These are phyloP conservation scores for Sinocyclocheilus anshuiensis DNA, from an alignment of 2,113 vertebrate species.

Conservation along the genomic window DNA sequence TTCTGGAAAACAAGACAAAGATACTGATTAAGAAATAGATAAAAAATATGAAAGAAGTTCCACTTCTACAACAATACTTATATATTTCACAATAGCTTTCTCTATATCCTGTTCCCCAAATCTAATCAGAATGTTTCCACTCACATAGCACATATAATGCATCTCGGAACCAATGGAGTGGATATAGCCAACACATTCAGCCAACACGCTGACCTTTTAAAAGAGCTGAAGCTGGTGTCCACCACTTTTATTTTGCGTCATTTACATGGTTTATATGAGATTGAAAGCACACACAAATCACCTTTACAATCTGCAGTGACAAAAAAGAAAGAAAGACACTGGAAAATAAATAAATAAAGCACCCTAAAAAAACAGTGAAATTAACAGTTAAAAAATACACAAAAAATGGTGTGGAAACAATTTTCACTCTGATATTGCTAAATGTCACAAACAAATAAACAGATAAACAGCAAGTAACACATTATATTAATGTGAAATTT, in stretches of 20 bases:
- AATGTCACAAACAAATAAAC: background rate
- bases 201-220: slow-evolving; percentile 34
- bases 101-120: background rate
- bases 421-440: background rate
- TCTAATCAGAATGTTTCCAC: background rate
- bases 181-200: background rate
- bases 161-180: slow-evolving; percentile 27
- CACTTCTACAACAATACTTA: too few species aligned
- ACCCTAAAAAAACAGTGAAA: too few species aligned
- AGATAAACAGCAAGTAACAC: too few species aligned
- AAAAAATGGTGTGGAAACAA: too few species aligned
- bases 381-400: too few species aligned
- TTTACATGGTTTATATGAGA: slow-evolving; percentile 26
- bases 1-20: background rate
- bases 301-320: background rate
- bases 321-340: background rate
- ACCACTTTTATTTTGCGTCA: slow-evolving; percentile 6
- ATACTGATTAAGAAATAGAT: background rate
- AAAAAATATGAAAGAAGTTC: too few species aligned
- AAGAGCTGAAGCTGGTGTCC: slow-evolving; percentile 8
- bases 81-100: background rate
- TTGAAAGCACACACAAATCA: background rate
- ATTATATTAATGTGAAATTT: too few species aligned
- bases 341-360: too few species aligned
- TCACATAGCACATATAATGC: slow-evolving; percentile 17